A percentile compares a stretch with the other conserved stretches of the same genome.
Evolutionary conservation across 2,888 invertebrate genomes (phyloP).

Genomic region (Ophonus ardosiacus): DNA sequence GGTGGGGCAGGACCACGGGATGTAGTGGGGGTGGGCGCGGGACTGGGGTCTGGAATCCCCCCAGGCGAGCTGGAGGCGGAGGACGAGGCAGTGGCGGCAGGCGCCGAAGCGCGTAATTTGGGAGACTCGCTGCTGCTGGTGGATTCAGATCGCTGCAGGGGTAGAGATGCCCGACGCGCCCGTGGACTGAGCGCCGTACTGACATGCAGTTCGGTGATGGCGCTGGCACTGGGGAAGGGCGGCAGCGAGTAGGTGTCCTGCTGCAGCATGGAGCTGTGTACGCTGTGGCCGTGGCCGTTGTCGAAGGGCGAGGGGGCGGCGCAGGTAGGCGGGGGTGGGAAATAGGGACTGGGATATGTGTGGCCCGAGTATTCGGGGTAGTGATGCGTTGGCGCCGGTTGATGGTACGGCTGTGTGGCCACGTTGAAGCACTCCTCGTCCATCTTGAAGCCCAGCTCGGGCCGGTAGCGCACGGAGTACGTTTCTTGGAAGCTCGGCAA

Average conservation of each 20-base stretch:
- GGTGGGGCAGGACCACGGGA: slow-evolving; percentile 80
- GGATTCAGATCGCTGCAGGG: slow-evolving; percentile 88
- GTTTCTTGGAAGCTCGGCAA: slow-evolving; percentile 94
- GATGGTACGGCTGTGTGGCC: slow-evolving; percentile 78
- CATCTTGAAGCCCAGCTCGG: slow-evolving; percentile 86
- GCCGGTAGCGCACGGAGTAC: slow-evolving; percentile 86
- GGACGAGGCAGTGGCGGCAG: slow-evolving; percentile 82
- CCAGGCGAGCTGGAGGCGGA: slow-evolving; percentile 83
- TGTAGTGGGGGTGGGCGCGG: slow-evolving; percentile 73
- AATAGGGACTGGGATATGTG: slow-evolving; percentile 78
- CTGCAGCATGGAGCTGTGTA: slow-evolving; percentile 66
- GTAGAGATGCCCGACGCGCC: slow-evolving; percentile 86
- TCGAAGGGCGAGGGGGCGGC: slow-evolving; percentile 74
- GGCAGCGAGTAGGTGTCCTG: slow-evolving; percentile 85
- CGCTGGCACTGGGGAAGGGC: slow-evolving; percentile 80
- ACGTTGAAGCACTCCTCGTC: slow-evolving; percentile 90
- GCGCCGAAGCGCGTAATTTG: slow-evolving; percentile 79
- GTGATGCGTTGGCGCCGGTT: slow-evolving; percentile 77
- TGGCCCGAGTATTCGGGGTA: slow-evolving; percentile 81
- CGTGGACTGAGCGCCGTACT: slow-evolving; percentile 81
- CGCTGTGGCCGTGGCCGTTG: slow-evolving; percentile 56
- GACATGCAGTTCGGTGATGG: slow-evolving; percentile 83
- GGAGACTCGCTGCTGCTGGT: slow-evolving; percentile 88
- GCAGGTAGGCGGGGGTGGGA: slow-evolving; percentile 80
- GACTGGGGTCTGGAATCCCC: slow-evolving; percentile 72